phyloP scores from a whole-genome alignment of 2,797 vertebrate species.

The Falco peregrinus region DNA sequence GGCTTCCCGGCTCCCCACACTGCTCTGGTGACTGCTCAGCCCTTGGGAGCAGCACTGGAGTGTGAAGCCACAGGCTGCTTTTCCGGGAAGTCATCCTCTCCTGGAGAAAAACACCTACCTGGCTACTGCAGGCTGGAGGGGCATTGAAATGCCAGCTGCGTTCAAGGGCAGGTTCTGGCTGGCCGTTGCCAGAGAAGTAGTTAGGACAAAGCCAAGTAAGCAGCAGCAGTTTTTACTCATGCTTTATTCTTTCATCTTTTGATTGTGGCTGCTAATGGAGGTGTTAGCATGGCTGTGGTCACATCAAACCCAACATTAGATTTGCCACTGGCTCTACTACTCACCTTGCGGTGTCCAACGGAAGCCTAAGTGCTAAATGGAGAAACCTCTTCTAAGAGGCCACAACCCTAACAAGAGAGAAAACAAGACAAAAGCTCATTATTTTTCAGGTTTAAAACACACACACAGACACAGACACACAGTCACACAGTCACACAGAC shows the following conservation, averaged over 20 bases:
- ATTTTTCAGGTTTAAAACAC: not conserved
- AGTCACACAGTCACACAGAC: too few species aligned
- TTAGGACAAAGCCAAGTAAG: not conserved
- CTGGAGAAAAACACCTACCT: not conserved
- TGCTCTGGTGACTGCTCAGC: not conserved
- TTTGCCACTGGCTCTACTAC: not conserved
- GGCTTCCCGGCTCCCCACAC: not conserved
- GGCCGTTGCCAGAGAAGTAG: not conserved
- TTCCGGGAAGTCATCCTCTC: not conserved
- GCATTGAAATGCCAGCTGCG: not conserved
- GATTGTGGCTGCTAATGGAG: not conserved
- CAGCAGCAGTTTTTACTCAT: not conserved
- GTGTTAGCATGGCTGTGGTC: not conserved
- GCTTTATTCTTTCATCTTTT: not conserved
- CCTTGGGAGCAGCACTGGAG: not conserved
- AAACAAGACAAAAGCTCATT: not conserved
- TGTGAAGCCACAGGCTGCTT: not conserved
- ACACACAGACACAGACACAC: too few species aligned
- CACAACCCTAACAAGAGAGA: not conserved
- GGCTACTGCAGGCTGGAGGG: not conserved
- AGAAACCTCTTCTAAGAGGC: not conserved
- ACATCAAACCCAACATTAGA: not conserved
- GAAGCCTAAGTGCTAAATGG: not conserved
- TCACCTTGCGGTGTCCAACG: not conserved
- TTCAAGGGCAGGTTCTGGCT: not conserved